A percentile compares a stretch with the other conserved stretches of the same genome.
These are phyloP conservation scores for Loripinus fragilis DNA, from an alignment of 2,888 invertebrate species.

Conservation along the genomic window DNA sequence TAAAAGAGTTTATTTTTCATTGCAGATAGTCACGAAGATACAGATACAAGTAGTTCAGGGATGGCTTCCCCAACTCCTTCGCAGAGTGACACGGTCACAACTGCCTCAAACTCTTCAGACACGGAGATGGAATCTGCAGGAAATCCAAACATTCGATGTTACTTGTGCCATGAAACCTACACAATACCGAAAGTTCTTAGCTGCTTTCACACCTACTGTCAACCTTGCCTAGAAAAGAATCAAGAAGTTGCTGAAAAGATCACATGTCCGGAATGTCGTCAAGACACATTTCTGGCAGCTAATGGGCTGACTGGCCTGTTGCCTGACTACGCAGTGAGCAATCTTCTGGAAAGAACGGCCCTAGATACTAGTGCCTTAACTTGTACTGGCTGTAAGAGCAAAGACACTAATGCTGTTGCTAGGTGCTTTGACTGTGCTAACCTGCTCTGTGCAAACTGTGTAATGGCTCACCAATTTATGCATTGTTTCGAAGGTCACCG, in stretches of 20 bases:
- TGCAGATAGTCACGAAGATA: slow-evolving; percentile 52
- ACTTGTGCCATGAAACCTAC: slow-evolving; percentile 90
- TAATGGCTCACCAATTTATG: slow-evolving; percentile 99
- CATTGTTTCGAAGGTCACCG: slow-evolving; percentile 99
- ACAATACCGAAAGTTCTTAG: slow-evolving; percentile 81
- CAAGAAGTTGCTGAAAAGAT: slow-evolving; percentile 88
- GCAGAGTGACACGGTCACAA: slow-evolving; percentile 77
- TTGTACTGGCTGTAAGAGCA: slow-evolving; percentile 98
- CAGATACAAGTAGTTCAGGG: slow-evolving; percentile 42
- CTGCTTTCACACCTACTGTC: slow-evolving; percentile 91
- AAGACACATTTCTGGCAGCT: slow-evolving; percentile 77
- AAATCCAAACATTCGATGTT: slow-evolving; percentile 85
- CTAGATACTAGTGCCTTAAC: slow-evolving; percentile 84
- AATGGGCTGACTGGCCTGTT: slow-evolving; percentile 88
- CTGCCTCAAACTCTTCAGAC: slow-evolving; percentile 80
- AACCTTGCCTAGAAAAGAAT: slow-evolving; percentile 90
- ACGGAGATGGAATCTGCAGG: slow-evolving; percentile 73
- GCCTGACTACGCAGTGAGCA: slow-evolving; percentile 87
- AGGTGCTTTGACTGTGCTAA: slow-evolving; percentile 98
- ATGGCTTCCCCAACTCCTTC: slow-evolving; percentile 82
- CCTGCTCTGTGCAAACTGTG: slow-evolving; percentile 98
- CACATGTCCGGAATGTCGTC: slow-evolving; percentile 88
- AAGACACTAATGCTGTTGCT: slow-evolving; percentile 96
- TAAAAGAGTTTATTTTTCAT: slow-evolving; percentile 20
- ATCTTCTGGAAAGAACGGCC: slow-evolving; percentile 83